These are phyloP conservation scores for Alfaro cultratus DNA, from an alignment of 2,797 vertebrate genomes.

Conservation along the genomic window DNA sequence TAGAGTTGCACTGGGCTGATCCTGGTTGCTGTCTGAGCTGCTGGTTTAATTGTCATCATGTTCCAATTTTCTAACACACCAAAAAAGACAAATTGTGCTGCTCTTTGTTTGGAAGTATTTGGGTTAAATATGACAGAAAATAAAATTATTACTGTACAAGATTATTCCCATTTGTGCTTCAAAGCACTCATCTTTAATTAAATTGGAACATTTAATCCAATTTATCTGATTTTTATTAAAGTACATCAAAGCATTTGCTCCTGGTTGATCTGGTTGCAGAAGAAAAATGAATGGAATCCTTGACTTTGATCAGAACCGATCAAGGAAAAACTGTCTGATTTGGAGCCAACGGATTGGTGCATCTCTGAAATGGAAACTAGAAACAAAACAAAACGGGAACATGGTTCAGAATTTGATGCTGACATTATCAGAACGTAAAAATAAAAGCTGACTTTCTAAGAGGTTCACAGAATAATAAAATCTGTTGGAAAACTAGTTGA, in stretches of 20 bases:
- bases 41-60: background rate
- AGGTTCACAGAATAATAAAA: background rate
- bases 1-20: background rate
- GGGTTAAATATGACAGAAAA: background rate
- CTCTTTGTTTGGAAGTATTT: background rate
- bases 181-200: background rate
- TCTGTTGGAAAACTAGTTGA: background rate
- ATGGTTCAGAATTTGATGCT: too few species aligned
- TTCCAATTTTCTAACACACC: background rate
- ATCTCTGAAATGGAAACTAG: background rate
- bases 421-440: too few species aligned
- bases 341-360: background rate
- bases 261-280: background rate
- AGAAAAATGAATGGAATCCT: background rate
- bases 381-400: too few species aligned
- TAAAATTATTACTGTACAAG: background rate
- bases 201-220: background rate
- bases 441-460: background rate
- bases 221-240: background rate
- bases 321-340: background rate
- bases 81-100: background rate
- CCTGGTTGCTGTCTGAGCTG: background rate
- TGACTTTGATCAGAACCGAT: background rate
- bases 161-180: background rate
- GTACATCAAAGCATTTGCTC: background rate